Percentiles rank a stretch among this genome's conserved stretches.
These are phyloP conservation scores for Rhabdophis nuchalis DNA, from an alignment of 2,797 vertebrate species.

Conservation along the genomic window DNA sequence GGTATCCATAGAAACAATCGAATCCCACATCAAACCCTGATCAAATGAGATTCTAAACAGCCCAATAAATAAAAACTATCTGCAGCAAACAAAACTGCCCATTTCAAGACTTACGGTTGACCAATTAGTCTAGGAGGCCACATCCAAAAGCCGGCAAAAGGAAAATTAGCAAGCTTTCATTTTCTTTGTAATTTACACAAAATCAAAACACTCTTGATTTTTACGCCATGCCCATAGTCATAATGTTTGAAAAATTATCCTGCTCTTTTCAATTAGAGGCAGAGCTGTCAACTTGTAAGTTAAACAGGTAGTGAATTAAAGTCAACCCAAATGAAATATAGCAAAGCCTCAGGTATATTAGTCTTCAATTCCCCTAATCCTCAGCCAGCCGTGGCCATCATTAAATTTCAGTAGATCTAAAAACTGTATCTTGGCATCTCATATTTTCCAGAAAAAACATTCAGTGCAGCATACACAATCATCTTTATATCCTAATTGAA, in stretches of 20 bases:
- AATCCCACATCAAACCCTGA: not conserved
- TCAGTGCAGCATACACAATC: not conserved
- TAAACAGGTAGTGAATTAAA: not conserved
- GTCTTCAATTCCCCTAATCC: not conserved
- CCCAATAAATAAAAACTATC: slow-evolving; percentile 4
- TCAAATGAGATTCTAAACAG: slow-evolving; percentile 1
- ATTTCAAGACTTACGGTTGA: not conserved
- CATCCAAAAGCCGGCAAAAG: not conserved
- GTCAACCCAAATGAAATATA: not conserved
- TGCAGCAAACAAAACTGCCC: not conserved
- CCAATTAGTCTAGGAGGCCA: not conserved
- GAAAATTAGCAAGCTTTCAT: not conserved
- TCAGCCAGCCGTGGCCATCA: not conserved
- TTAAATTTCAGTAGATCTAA: not conserved
- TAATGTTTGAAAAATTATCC: not conserved
- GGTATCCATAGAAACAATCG: slow-evolving; percentile 6
- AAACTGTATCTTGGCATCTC: not conserved
- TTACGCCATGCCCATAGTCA: not conserved
- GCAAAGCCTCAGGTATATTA: not conserved
- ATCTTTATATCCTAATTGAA: not conserved
- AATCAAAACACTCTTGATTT: slow-evolving; percentile 7
- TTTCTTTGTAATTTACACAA: not conserved
- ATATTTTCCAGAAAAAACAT: not conserved
- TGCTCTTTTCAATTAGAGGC: slow-evolving; percentile 4
- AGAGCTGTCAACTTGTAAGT: not conserved